Base-by-base conservation (phyloP, 1,140 invertebrate genomes). In the Hyposmocoma kahamanoa region DNA sequence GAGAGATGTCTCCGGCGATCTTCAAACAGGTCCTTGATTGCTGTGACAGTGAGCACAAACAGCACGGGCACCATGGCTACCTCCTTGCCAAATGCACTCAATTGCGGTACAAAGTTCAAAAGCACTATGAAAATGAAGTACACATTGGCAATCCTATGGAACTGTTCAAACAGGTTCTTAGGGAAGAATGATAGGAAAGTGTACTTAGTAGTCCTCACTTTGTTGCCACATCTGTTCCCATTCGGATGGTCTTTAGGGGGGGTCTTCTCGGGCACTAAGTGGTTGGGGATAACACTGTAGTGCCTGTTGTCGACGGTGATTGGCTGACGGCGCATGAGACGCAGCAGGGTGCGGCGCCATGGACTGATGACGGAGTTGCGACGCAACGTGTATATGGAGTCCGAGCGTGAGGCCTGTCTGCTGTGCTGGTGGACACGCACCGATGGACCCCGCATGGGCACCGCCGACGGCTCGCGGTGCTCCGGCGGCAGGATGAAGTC, bases 121-220 rank as follows among this genome's bases (percentile, higher is more conserved):
- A 98, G 87, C 47, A 98, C 96, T 65, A 99, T 98, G 73, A 97
- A 96, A 68, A 99, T 93, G 87, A 99, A 99, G 87, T 99, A 99
- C 53, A 99, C 88, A 89, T 99, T 99, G 28, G 98, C 98, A 72
- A 98, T 96, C 21, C 97, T 91, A 85, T 97, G 96, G 87, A 99
- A 99, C 86, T 99, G 98, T 87, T 99, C 98, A 76, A 99, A 91
- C 18, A 99, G 84, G 87, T 99, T 99, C 78, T 98, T 97, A 9
- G 97, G 97, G 64, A 99, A 87, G 86, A 99, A 99, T 66, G 94
- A 97, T 22, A 98, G 87, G 22, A 96, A 67, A 4, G 96, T 98
- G 80, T 99, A 99, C 87, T 99, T 99, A 2, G 97, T 98, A 72
- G 98, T 99, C 69, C 94, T 90, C 71, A 98, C 93, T 82, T 92